These are phyloP conservation scores for Acanthornis magna DNA, from an alignment of 2,797 vertebrate genomes.

Conservation along the genomic window DNA sequence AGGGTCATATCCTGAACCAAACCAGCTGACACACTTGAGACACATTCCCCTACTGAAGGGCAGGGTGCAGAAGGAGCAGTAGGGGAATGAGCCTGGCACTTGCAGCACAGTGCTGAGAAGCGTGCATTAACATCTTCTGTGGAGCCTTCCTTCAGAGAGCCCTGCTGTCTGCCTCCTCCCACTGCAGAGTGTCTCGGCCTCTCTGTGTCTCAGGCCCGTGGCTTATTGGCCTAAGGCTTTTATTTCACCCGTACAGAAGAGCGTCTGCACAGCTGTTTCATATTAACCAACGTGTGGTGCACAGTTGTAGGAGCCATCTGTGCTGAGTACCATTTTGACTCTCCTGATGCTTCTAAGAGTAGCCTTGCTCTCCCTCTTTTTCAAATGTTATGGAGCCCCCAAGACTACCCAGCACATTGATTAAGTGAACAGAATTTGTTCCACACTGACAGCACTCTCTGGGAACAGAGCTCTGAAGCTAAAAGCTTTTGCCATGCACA, in stretches of 20 bases:
- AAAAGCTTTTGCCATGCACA: neutral
- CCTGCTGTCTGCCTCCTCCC: neutral
- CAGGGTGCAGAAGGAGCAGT: neutral
- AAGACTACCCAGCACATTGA: neutral
- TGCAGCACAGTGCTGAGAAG: neutral
- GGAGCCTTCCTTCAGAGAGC: neutral
- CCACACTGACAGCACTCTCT: neutral
- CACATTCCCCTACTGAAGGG: neutral
- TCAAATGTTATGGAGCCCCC: neutral
- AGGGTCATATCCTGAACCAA: neutral
- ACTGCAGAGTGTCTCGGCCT: neutral
- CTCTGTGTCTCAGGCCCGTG: neutral
- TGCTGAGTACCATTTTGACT: neutral
- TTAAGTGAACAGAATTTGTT: neutral
- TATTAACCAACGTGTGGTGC: neutral
- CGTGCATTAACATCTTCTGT: accelerated
- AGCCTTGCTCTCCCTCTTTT: neutral
- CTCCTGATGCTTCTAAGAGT: neutral
- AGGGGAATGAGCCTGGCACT: neutral
- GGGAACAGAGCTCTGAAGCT: neutral
- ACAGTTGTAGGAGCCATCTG: neutral
- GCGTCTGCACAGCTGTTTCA: neutral
- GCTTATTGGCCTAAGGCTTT: neutral
- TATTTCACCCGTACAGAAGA: neutral
- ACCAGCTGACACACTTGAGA: neutral